Base-by-base conservation (phyloP, 2,113 vertebrate genomes). In the Rhynchopsitta pachyrhyncha region DNA sequence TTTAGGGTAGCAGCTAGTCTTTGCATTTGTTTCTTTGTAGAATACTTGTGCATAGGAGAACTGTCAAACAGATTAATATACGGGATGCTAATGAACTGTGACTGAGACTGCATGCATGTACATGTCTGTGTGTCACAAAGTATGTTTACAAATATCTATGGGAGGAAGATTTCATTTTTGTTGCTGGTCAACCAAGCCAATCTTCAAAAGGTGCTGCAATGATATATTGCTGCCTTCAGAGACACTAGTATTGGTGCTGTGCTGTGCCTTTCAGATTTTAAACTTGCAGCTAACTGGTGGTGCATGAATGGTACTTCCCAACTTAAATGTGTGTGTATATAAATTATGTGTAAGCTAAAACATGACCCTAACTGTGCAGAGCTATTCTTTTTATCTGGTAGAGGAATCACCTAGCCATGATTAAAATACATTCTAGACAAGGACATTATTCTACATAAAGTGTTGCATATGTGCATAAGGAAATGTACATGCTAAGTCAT, bases 1-100 rank as follows among this genome's bases (percentile, higher is more conserved):
- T 84, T 90, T 74, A 95, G 92, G 94, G 86, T 85, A 91, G 85
- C 27, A 91, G 74, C n/a, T 92, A 93, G 50, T 78, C 49, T 90
- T 91, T 53, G 69, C 55, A 74, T 86, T 60, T 96, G 37, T 93
- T 95, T 96, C 68, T 96, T 78, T 87, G 35, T 42, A 88, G 27
- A 68, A 68, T 94, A 82, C 19, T 86, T 95, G 52, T 37, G 28
- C 3, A 25, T 22, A 63, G n/a, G 17, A 75, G 20, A 69, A 46
- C 62, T 86, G 77, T 93, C 75, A 71, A 73, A 90, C 13, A 90
- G 29, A 86, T 88, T 92, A 77, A 88, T 66, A 35, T 44, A 70
- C 29, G 4, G 55, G 33, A 55, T 88, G 17, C 22, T 97, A 96
- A 97, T 86, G 44, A 97, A 15, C n/a, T 86, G 52, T 87, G 77